phyloP scores from a whole-genome alignment of 1,140 invertebrate species.

The Parapsyche elsis region DNA sequence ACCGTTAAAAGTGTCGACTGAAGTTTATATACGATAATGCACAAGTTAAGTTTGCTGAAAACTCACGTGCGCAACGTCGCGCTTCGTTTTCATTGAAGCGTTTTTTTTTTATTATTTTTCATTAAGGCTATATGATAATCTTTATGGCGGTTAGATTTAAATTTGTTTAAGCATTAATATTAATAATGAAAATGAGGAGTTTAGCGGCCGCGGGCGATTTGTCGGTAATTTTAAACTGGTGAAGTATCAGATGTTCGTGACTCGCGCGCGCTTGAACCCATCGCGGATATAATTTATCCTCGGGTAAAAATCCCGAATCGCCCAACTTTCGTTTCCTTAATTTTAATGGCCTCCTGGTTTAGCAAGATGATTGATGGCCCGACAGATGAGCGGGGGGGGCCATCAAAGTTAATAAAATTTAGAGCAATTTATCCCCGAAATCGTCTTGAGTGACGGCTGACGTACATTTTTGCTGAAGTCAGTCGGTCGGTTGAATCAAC shows the following conservation, averaged over 20 bases:
- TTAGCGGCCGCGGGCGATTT: neutral
- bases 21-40: too few species aligned
- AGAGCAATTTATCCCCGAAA: neutral
- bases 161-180: neutral
- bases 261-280: neutral
- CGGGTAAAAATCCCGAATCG: neutral
- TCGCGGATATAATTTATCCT: neutral
- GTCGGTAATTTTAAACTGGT: neutral
- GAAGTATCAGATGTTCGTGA: neutral
- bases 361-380: neutral
- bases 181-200: neutral
- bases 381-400: neutral
- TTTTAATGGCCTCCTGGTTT: neutral
- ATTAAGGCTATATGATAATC: too few species aligned
- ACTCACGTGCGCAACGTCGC: too few species aligned
- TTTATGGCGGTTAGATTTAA: too few species aligned
- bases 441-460: neutral
- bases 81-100: too few species aligned
- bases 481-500: too few species aligned
- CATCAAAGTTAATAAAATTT: slow-evolving; percentile 9
- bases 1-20: too few species aligned
- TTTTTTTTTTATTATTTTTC: too few species aligned
- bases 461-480: neutral
- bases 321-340: slow-evolving; percentile 4
- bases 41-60: too few species aligned